Conservation (phyloP, 2,113 vertebrate genomes). For the Anoplopoma fimbria region DNA sequence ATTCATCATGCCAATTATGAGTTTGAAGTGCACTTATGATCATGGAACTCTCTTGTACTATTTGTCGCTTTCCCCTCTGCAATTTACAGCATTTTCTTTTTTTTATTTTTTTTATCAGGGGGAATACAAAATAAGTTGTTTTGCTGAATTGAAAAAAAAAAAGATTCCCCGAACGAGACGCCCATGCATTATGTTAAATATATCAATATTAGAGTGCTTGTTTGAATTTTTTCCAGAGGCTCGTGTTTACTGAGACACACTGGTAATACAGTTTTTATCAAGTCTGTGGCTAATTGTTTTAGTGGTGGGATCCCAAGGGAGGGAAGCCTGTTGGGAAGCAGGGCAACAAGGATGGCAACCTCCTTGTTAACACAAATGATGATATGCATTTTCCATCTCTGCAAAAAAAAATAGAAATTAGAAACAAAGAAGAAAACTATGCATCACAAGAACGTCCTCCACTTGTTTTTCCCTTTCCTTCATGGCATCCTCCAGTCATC, state of each 20-base stretch:
- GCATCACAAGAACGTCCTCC: background rate
- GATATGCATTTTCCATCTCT: background rate
- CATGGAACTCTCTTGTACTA: background rate
- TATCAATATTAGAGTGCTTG: background rate
- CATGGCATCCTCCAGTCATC: constrained; percentile 20
- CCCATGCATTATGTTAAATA: constrained; percentile 18
- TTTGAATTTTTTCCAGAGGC: constrained; percentile 36
- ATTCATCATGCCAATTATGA: constrained; percentile 27
- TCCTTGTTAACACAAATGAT: constrained; percentile 26
- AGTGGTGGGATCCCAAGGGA: constrained; percentile 20
- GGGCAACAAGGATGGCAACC: constrained; percentile 13
- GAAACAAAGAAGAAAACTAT: background rate
- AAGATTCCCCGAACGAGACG: background rate
- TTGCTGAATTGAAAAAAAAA: background rate
- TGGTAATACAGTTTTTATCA: constrained; percentile 17
- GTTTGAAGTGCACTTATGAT: constrained; percentile 26
- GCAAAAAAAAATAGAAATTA: background rate
- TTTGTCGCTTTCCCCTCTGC: background rate
- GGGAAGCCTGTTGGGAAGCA: constrained; percentile 7
- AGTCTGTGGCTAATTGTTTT: constrained; percentile 29
- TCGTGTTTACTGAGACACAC: constrained; percentile 12
- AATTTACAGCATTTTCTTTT: constrained; percentile 11
- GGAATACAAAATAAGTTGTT: constrained; percentile 16
- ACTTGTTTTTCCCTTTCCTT: background rate
- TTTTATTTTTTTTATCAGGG: background rate